Percentiles rank a stretch among this genome's conserved stretches.
Evolutionary conservation across 53 echinoderm and acorn worm genomes (phyloP).

Genomic region (Luidia sarsii): DNA sequence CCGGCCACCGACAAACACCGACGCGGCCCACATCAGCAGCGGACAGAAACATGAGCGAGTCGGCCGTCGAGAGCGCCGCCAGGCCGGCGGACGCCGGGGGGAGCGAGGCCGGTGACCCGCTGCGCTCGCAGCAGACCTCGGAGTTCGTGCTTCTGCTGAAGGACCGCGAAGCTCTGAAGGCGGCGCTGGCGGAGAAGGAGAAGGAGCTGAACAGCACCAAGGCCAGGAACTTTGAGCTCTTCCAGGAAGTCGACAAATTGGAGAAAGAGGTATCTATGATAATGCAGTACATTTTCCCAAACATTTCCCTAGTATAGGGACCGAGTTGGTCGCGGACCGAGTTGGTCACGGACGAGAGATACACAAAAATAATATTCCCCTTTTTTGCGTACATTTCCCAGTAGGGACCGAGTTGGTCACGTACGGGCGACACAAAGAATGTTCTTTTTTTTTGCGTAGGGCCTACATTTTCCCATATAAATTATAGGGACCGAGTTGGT

Average conservation of each 20-base stretch:
- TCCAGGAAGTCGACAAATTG: slow-evolving; percentile 80
- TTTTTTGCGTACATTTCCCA: no score
- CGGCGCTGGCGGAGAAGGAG: slow-evolving; percentile 63
- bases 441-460: no score
- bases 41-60: neutral
- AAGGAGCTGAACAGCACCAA: slow-evolving; percentile 66
- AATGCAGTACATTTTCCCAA: neutral
- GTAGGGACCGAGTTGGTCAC: no score
- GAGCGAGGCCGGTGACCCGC: neutral
- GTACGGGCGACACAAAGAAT: no score
- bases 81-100: neutral
- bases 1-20: neutral
- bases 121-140: slow-evolving; percentile 47
- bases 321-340: no score
- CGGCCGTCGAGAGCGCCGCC: neutral
- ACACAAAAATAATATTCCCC: no score
- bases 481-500: no score
- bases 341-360: no score
- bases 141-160: slow-evolving; percentile 84
- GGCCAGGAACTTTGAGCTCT: slow-evolving; percentile 80
- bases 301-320: no score
- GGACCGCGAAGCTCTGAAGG: slow-evolving; percentile 76
- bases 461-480: no score
- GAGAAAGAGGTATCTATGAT: slow-evolving; percentile 81
- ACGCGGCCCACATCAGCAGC: neutral